Base-by-base conservation (phyloP, 2,797 vertebrate species). In the Gadopsis bispinosus region DNA sequence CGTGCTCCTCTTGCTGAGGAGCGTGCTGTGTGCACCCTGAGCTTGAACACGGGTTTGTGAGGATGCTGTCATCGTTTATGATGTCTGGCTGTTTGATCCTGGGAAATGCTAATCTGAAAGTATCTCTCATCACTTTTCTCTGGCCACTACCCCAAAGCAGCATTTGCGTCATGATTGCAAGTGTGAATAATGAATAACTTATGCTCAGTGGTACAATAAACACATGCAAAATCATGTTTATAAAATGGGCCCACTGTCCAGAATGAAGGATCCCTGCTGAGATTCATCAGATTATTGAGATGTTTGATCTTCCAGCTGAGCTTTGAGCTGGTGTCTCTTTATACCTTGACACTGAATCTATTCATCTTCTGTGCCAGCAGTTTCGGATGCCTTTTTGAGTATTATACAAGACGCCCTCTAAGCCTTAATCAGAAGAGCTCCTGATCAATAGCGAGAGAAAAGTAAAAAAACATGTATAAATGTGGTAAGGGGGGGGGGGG, bases 381-480 rank as follows among this genome's bases (percentile, higher is more conserved):
- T 73, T 84, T 63, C 73, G 66, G 60, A 81, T 75, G 71, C 51
- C 66, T 82, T 80, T 85, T 77, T 75, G 48, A 83, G 43, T 45
- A 58, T 74, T 14, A 73, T 62, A 55, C 81, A 68, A 76, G 17
- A 55, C 58, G 61, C 73, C 53, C 50, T 76, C 59, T 55, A 26
- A 86, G 64, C 70, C 59, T 69, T 81, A 84, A 81, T 91, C 75
- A 79, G 62, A 84, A 58, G 68, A 73, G 43, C 53, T 72, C 67
- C 77, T 83, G 83, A 89, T 87, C 75, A 77, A 77, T 56, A 50
- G 53, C 65, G 62, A 61, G 60, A 47, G 69, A 76, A 75, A 68
- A 75, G 63, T 76, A 84, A 81, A 87, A 80, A 88, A 91, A 80
- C 59, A 72, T 81, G 35, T 45, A 80, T 72, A 73, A 80, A 77